Percentiles rank a stretch among this genome's conserved stretches.
Conservation (phyloP, 2,888 invertebrate species). For the Arctia plantaginis region DNA sequence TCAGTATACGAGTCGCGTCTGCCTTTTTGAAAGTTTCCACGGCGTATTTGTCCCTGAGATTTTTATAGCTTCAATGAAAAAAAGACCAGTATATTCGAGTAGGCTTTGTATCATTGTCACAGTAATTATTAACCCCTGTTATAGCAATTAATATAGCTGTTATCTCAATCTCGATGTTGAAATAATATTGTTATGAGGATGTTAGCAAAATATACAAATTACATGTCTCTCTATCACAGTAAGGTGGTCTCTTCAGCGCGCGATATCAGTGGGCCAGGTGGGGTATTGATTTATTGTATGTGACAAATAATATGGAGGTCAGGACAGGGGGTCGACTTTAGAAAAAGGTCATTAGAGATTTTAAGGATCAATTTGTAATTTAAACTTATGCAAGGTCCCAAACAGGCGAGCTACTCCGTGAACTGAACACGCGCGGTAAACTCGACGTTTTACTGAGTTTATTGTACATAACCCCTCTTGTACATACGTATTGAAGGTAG, state of each 20-base stretch:
- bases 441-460: not conserved
- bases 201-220: slow-evolving; percentile 52
- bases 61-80: too few species aligned
- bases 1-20: not conserved
- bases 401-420: not conserved
- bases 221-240: slow-evolving; percentile 38
- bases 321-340: slow-evolving; percentile 24
- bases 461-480: not conserved
- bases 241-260: slow-evolving; percentile 41
- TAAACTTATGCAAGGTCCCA: not conserved
- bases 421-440: not conserved
- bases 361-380: slow-evolving; percentile 21
- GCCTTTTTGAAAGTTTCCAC: too few species aligned
- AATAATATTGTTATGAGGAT: slow-evolving; percentile 45
- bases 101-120: slow-evolving; percentile 21
- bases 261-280: slow-evolving; percentile 10
- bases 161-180: slow-evolving; percentile 42
- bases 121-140: slow-evolving; percentile 30
- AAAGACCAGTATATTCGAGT: too few species aligned
- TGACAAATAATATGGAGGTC: slow-evolving; percentile 11
- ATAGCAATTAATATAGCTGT: slow-evolving; percentile 15
- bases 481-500: slow-evolving; percentile 2
- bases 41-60: too few species aligned
- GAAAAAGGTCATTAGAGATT: slow-evolving; percentile 13
- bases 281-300: slow-evolving; percentile 13